Evolutionary conservation across 2,888 invertebrate species (phyloP).

Genomic region (Nowickia ferox): DNA sequence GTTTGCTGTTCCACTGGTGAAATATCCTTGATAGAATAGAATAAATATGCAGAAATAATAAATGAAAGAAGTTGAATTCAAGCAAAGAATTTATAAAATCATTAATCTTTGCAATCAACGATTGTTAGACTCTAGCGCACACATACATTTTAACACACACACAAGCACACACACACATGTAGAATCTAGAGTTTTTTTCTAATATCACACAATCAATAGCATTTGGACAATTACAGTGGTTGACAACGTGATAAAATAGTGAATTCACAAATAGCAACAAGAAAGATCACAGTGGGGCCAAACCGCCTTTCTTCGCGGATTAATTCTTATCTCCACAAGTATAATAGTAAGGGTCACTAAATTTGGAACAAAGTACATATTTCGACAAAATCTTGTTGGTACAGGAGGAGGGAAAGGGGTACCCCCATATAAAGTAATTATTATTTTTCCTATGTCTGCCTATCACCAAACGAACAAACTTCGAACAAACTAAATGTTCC

Average conservation of each 20-base stretch:
- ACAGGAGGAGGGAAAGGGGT: too few species aligned
- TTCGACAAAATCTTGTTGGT: too few species aligned
- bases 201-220: not conserved
- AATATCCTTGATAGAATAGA: constrained; percentile 73
- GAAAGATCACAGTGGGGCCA: too few species aligned
- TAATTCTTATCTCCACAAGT: too few species aligned
- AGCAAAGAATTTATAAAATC: constrained; percentile 52
- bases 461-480: too few species aligned
- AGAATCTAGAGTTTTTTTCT: not conserved
- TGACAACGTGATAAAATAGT: not conserved
- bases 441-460: too few species aligned
- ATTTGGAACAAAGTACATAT: too few species aligned
- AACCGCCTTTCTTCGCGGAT: too few species aligned
- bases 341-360: too few species aligned
- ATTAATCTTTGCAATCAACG: constrained; percentile 62
- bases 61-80: constrained; percentile 4
- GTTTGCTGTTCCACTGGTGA: constrained; percentile 76
- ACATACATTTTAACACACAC: constrained; percentile 1
- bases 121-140: not conserved
- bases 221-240: constrained; percentile 1
- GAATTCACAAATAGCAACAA: not conserved
- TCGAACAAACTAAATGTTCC: too few species aligned
- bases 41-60: constrained; percentile 20
- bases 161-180: not conserved
- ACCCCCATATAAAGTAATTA: too few species aligned